Percentiles rank a stretch among this genome's conserved stretches.
phyloP scores from a whole-genome alignment of 2,797 vertebrate species.

The Carapus acus region DNA sequence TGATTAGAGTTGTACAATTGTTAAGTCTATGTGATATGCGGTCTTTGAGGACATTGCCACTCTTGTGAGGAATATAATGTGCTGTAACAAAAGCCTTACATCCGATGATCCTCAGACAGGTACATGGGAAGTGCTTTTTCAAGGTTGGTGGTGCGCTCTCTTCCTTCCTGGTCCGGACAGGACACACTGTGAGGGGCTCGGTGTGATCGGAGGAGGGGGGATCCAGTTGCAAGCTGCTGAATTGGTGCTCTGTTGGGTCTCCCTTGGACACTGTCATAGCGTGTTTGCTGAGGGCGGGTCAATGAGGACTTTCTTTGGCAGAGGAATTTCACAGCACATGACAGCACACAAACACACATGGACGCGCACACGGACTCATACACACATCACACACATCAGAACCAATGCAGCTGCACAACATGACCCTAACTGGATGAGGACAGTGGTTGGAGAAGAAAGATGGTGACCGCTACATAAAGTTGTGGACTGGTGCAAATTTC shows the following conservation, averaged over 20 bases:
- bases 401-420: constrained; percentile 20
- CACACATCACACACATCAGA: constrained; percentile 11
- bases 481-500: constrained; percentile 11
- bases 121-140: constrained; percentile 64
- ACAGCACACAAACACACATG: constrained; percentile 30
- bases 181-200: constrained; percentile 54
- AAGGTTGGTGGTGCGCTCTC: constrained; percentile 49
- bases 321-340: constrained; percentile 74
- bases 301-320: constrained; percentile 69
- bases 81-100: constrained; percentile 62
- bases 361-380: constrained; percentile 16
- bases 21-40: too few species aligned
- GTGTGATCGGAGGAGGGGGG: constrained; percentile 56
- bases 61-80: constrained; percentile 45
- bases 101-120: constrained; percentile 54
- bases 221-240: constrained; percentile 72
- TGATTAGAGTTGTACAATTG: too few species aligned
- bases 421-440: constrained; percentile 32
- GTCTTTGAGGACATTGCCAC: constrained; percentile 44
- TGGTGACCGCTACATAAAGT: constrained; percentile 18
- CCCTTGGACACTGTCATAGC: constrained; percentile 69
- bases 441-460: constrained; percentile 27
- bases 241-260: constrained; percentile 72
- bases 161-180: constrained; percentile 55
- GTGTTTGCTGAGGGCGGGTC: constrained; percentile 72